Evolutionary conservation across 2,113 vertebrate genomes (phyloP), one percentile per base, ranked within the genome.

Genomic region (Plecotus auritus): DNA sequence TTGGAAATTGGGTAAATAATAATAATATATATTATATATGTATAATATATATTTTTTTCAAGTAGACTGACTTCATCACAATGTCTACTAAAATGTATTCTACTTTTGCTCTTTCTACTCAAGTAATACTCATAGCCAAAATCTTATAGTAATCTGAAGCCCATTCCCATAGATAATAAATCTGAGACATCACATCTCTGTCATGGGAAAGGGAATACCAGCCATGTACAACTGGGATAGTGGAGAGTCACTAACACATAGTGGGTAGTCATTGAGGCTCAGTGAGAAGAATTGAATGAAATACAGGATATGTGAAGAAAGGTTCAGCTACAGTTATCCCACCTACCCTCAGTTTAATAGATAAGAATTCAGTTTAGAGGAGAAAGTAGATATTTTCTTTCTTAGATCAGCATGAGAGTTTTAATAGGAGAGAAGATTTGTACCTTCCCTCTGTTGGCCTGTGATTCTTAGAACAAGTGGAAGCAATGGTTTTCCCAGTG

Each of bases 401-500:
- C 22, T 85, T 40, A 77, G 51, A 47, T 90, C 67, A 67, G 74
- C 45, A 26, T 51, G 82, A 59, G 47, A 88, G 37, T 74, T 35
- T 49, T 32, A 67, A 13, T 10, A 54, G n/a, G 59, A 83, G 64
- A 70, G 49, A 88, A 61, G 61, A 49, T 74, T 42, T 77, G 30
- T 90, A 26, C 76, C 54, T 90, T 81, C 67, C 23, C 64, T 76
- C 64, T 37, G 23, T 14, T 54, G 37, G 56, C n/a, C 73, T 83
- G 51, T 73, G 90, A 49, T 94, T 87, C 28, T 81, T 85, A 67
- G 37, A 85, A 70, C 69, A 28, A 95, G 70, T 94, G 49, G 70
- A 87, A 83, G 77, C 59, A 32, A 16, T 18, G n/a, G 11, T 83
- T 73, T 92, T 93, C 85, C n/a, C 47, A 16, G 1, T 22, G 47